Percentiles rank a stretch among this genome's conserved stretches.
Conservation (phyloP, 1,140 invertebrate species). For the fruit fly (Drosophila melanogaster) region DNA sequence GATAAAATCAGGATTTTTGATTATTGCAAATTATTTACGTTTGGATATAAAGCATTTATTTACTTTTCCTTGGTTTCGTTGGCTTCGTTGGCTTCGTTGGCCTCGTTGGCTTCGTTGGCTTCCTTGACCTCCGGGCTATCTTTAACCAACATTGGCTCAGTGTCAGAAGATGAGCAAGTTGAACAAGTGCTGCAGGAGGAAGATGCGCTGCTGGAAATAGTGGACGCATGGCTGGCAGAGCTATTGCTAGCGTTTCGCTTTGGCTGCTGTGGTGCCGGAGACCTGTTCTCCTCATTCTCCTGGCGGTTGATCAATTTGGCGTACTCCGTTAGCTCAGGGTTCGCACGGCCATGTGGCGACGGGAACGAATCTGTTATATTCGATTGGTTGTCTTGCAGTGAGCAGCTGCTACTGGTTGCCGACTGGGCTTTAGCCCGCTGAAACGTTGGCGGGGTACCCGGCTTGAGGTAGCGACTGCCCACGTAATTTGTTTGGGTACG, state of each 20-base stretch:
- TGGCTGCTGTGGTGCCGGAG: constrained; percentile 2
- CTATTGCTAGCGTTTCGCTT: background rate
- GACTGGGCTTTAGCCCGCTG: background rate
- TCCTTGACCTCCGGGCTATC: too few species aligned
- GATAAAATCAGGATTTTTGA: background rate
- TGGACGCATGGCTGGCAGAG: constrained; percentile 15
- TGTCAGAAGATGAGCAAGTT: background rate
- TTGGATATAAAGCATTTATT: too few species aligned
- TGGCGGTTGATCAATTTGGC: constrained; percentile 9
- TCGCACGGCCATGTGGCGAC: too few species aligned
- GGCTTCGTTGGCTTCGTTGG: too few species aligned
- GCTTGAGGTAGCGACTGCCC: background rate
- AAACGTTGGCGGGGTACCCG: constrained; percentile 3
- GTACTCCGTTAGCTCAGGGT: constrained; percentile 10
- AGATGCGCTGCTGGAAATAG: background rate
- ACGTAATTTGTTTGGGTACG: constrained; percentile 15
- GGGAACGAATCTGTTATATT: background rate
- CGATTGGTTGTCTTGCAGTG: background rate
- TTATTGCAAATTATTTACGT: too few species aligned
- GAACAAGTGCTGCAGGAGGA: too few species aligned
- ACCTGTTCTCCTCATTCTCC: background rate
- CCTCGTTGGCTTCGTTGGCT: too few species aligned
- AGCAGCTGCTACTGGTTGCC: background rate
- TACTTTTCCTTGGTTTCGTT: too few species aligned
- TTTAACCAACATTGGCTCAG: background rate